Evolutionary conservation across 2,888 invertebrate species (phyloP).

Genomic region (Drosophila flavopinicola): DNA sequence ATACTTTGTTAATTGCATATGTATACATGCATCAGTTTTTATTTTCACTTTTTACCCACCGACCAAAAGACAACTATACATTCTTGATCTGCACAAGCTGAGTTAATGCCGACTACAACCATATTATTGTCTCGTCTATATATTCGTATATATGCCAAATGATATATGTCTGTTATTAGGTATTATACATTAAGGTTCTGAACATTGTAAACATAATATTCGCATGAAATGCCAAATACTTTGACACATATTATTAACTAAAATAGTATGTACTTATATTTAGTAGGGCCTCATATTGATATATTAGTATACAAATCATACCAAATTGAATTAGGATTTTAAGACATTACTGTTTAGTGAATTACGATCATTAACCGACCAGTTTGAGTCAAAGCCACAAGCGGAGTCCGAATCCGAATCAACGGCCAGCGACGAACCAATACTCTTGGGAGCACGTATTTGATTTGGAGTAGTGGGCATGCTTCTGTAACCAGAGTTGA

Average conservation of each 20-base stretch:
- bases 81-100: no score
- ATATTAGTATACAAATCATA: not conserved
- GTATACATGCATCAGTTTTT: no score
- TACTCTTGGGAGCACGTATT: conserved; percentile 83
- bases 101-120: no score
- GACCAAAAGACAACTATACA: no score
- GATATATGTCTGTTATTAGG: no score
- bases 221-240: not conserved
- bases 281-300: conserved; percentile 1
- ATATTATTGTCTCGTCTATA: no score
- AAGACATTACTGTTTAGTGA: conserved; percentile 60
- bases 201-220: no score
- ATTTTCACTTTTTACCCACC: no score
- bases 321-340: conserved; percentile 28
- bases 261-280: not conserved
- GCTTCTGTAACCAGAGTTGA: conserved; percentile 85
- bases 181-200: no score
- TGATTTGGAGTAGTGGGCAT: conserved; percentile 90
- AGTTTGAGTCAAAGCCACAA: conserved; percentile 92
- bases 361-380: conserved; percentile 85
- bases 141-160: no score
- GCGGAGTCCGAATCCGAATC: conserved; percentile 95
- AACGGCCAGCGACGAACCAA: conserved; percentile 57
- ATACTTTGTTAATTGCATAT: no score
- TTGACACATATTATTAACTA: not conserved